Conservation (phyloP, 1,140 invertebrate species). For the Theocolax elegans region DNA sequence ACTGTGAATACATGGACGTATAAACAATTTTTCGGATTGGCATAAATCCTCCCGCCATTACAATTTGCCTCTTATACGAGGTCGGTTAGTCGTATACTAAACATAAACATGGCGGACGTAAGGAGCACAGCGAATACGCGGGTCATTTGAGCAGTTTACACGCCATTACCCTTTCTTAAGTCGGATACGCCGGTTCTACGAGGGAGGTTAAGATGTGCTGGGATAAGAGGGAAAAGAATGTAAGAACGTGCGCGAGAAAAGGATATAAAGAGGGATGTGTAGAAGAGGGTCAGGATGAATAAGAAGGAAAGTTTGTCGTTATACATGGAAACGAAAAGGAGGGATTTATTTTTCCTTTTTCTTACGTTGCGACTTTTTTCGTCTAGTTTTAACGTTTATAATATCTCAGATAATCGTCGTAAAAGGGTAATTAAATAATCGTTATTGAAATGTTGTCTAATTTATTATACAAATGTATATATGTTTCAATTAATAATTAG, state of each 20-base stretch:
- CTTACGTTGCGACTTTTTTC: no score
- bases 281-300: not conserved
- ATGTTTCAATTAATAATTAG: no score
- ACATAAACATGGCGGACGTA: conserved; percentile 58
- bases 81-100: no score
- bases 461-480: no score
- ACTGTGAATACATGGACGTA: no score
- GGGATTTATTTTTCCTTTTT: no score
- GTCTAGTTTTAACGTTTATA: no score
- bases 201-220: conserved; percentile 8
- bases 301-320: not conserved
- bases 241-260: not conserved
- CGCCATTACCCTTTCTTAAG: conserved; percentile 62
- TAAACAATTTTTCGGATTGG: no score
- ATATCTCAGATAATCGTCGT: no score
- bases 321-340: not conserved
- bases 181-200: not conserved
- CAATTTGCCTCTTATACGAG: no score
- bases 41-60: conserved; percentile 14
- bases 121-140: conserved; percentile 60
- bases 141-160: conserved; percentile 67
- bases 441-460: no score
- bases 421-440: no score
- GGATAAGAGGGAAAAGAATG: conserved; percentile 1
- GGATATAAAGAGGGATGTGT: not conserved